These are phyloP conservation scores for Ptychobarbus kaznakovi DNA, from an alignment of 2,797 vertebrate genomes.

Conservation along the genomic window DNA sequence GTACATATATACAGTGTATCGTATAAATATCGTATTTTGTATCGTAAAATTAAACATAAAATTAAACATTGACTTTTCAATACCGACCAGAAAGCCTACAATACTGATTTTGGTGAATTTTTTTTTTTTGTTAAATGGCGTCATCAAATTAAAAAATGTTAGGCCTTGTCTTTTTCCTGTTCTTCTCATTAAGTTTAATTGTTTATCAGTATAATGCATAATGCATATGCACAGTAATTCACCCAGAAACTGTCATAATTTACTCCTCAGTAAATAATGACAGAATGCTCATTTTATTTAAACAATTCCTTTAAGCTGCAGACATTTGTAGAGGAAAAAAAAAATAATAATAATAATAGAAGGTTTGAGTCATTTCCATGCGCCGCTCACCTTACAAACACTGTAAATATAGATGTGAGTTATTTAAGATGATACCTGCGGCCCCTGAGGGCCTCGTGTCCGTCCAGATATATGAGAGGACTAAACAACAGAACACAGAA, in stretches of 20 bases:
- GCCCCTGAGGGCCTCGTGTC: slow-evolving; percentile 50
- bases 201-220: neutral
- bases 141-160: no score
- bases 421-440: slow-evolving; percentile 63
- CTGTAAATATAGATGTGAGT: neutral
- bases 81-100: no score
- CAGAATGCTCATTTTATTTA: neutral
- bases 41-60: no score
- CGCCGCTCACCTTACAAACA: neutral
- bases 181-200: neutral
- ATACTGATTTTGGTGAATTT: no score
- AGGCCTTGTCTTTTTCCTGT: neutral
- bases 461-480: slow-evolving; percentile 70
- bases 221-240: neutral
- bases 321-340: neutral
- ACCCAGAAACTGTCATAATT: neutral
- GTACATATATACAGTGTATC: no score
- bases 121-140: no score
- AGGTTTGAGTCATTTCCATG: neutral
- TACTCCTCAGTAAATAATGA: neutral
- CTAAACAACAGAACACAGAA: slow-evolving; percentile 70
- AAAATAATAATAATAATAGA: neutral
- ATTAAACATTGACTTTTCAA: no score
- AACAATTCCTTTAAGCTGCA: neutral
- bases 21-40: no score